A percentile compares a stretch with the other conserved stretches of the same genome.
phyloP scores from a whole-genome alignment of 2,888 invertebrate genomes.

The Ischnus inquisitorius region DNA sequence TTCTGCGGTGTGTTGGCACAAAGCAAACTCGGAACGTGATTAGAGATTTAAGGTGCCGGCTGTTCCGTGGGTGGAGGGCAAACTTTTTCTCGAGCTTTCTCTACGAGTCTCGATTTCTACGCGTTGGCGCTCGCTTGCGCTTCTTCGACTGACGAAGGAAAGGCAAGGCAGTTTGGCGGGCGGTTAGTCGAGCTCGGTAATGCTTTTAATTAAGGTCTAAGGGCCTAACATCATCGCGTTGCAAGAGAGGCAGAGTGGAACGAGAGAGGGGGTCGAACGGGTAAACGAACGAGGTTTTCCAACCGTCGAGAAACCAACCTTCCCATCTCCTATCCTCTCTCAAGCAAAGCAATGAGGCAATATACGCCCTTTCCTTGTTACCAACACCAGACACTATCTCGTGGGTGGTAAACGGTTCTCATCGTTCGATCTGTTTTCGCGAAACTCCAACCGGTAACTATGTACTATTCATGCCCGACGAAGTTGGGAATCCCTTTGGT shows the following conservation, averaged over 20 bases:
- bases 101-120: constrained; percentile 36
- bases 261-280: constrained; percentile 25
- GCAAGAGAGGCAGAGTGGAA: constrained; percentile 50
- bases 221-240: constrained; percentile 70
- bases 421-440: constrained; percentile 66
- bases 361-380: constrained; percentile 69
- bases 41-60: constrained; percentile 71
- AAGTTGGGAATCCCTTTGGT: constrained; percentile 67
- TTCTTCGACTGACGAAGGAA: constrained; percentile 39
- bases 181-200: constrained; percentile 73
- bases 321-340: constrained; percentile 65
- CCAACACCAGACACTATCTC: constrained; percentile 59
- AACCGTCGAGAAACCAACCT: constrained; percentile 59
- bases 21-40: constrained; percentile 72
- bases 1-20: constrained; percentile 69
- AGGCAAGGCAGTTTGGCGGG: constrained; percentile 66
- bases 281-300: constrained; percentile 63
- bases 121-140: constrained; percentile 39
- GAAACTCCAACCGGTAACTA: constrained; percentile 39
- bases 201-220: constrained; percentile 76
- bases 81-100: constrained; percentile 68
- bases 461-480: constrained; percentile 16
- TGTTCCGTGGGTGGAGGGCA: constrained; percentile 65
- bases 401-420: constrained; percentile 64
- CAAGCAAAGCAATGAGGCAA: constrained; percentile 69